Conservation (phyloP, 2,888 invertebrate genomes). For the Drosophila incognita region DNA sequence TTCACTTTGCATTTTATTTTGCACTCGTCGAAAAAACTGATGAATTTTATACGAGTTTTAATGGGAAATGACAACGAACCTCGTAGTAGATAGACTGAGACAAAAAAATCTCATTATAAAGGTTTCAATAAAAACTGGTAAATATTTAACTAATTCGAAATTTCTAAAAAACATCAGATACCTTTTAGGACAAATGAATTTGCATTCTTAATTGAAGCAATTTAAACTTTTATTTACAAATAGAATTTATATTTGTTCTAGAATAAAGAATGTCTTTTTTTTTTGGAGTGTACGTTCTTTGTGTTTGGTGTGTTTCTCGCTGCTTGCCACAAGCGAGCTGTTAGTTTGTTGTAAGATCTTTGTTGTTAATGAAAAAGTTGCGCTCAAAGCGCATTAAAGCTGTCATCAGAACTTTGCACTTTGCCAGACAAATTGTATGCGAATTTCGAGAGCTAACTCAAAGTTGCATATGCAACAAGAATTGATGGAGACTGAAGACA, state of each 20-base stretch:
- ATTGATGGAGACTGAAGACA: constrained; percentile 9
- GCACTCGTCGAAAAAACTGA: constrained; percentile 7
- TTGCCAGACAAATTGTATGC: constrained; percentile 32
- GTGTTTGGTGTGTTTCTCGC: not conserved
- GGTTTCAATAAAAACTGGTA: not conserved
- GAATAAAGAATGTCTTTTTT: not conserved
- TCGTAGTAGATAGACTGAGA: not conserved
- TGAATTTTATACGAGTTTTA: not conserved
- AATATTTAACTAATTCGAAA: not conserved
- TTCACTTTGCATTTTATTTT: constrained; percentile 30
- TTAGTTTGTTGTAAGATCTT: constrained; percentile 33
- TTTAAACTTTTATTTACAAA: not conserved
- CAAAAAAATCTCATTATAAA: not conserved
- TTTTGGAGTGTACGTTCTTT: constrained; percentile 10
- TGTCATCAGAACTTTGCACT: constrained; percentile 35
- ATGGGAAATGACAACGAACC: not conserved
- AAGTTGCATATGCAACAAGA: constrained; percentile 22
- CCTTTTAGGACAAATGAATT: not conserved
- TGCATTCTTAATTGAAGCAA: not conserved
- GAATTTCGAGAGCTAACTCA: constrained; percentile 19
- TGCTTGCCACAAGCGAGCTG: constrained; percentile 19
- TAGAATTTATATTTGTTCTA: not conserved
- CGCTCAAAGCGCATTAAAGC: constrained; percentile 27
- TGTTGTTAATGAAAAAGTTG: constrained; percentile 43
- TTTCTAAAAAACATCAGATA: not conserved